phyloP scores from a whole-genome alignment of 2,888 invertebrate species.

The Drosophila kanekoi region DNA sequence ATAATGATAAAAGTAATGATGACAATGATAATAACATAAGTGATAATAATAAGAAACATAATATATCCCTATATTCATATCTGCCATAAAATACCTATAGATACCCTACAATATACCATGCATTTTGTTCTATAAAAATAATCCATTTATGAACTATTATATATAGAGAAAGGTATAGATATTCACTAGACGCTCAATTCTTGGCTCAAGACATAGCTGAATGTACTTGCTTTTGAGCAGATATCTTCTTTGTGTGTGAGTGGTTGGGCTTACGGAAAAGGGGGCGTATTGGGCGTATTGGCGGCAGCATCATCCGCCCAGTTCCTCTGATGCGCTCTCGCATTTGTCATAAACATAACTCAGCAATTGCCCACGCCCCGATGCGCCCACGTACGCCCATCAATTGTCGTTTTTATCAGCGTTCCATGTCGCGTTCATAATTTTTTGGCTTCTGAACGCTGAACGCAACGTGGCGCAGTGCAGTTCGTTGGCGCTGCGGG shows the following conservation, averaged over 20 bases:
- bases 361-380: conserved; percentile 79
- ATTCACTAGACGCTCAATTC: not conserved
- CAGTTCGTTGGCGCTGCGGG: no score
- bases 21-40: not conserved
- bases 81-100: no score
- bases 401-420: conserved; percentile 80
- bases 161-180: no score
- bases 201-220: not conserved
- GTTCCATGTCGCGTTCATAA: conserved; percentile 71
- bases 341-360: conserved; percentile 81
- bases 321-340: conserved; percentile 33
- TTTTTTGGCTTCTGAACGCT: conserved; percentile 50
- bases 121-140: no score
- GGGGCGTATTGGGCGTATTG: conserved; percentile 24
- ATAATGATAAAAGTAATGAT: not conserved
- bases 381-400: conserved; percentile 77
- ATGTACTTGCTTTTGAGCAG: not conserved
- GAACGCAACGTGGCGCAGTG: no score
- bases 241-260: not conserved
- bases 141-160: no score
- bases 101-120: no score
- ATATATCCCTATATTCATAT: no score
- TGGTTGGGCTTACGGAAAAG: not conserved
- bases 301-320: conserved; percentile 40
- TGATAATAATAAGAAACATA: not conserved